A percentile compares a stretch with the other conserved stretches of the same genome.
Evolutionary conservation across 2,888 invertebrate genomes (phyloP).

Genomic region (Lucinisca nassula): DNA sequence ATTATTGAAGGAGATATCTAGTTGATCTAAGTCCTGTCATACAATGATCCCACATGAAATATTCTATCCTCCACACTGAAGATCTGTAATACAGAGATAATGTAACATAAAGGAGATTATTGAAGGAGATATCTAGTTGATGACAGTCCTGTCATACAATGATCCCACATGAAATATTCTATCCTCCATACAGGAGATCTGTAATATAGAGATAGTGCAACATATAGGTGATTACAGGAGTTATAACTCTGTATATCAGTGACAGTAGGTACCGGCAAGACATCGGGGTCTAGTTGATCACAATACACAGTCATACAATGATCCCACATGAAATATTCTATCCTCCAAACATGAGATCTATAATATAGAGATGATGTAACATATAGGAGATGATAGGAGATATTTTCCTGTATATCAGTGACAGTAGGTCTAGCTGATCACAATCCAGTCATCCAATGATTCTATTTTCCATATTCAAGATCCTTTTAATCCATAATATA

Average conservation of each 20-base stretch:
- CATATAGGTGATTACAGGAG: too few relatives aligned
- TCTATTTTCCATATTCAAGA: constrained; percentile 70
- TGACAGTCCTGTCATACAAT: too few relatives aligned
- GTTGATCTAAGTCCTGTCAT: too few relatives aligned
- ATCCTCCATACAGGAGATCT: constrained; percentile 69
- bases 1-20: too few relatives aligned
- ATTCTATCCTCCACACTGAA: constrained; percentile 69
- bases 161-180: constrained; percentile 67
- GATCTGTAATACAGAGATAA: constrained; percentile 51
- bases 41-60: constrained; percentile 66
- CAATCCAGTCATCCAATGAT: too few relatives aligned
- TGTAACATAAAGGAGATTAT: too few relatives aligned
- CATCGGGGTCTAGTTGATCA: constrained; percentile 65
- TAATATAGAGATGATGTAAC: too few relatives aligned
- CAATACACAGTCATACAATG: constrained; percentile 38
- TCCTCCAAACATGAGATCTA: constrained; percentile 69
- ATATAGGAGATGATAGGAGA: too few relatives aligned
- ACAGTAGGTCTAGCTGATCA: too few relatives aligned
- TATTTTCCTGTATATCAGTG: too few relatives aligned
- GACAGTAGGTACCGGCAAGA: constrained; percentile 53
- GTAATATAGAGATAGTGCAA: constrained; percentile 20
- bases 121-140: too few relatives aligned
- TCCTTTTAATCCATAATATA: too few relatives aligned
- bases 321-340: constrained; percentile 69
- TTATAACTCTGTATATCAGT: constrained; percentile 49